Evolutionary conservation across 2,888 invertebrate genomes (phyloP).

Genomic region (Tachina fera): DNA sequence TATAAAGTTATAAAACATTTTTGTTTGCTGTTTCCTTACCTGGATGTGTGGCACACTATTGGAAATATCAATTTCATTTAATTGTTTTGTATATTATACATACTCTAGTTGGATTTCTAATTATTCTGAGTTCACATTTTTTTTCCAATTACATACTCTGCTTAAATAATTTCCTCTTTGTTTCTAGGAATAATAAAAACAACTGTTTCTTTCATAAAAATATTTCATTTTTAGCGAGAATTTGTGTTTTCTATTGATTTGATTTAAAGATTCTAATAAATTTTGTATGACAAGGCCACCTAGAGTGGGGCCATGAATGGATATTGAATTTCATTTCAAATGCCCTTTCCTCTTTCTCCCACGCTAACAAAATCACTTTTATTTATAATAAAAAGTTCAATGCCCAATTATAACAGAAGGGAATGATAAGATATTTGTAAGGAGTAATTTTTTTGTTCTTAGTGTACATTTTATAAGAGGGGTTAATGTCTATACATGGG

Average conservation of each 20-base stretch:
- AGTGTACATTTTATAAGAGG: too few relatives aligned
- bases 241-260: constrained; percentile 26
- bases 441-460: too few relatives aligned
- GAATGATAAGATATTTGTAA: too few relatives aligned
- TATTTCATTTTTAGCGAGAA: constrained; percentile 14
- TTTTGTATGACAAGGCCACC: constrained; percentile 65
- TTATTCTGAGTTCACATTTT: constrained; percentile 43
- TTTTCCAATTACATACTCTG: constrained; percentile 20
- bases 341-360: too few relatives aligned
- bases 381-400: too few relatives aligned
- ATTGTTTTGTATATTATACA: constrained; percentile 25
- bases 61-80: constrained; percentile 35
- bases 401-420: too few relatives aligned
- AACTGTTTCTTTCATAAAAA: constrained; percentile 32
- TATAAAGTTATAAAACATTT: too few relatives aligned
- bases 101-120: constrained; percentile 35
- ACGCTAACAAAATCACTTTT: too few relatives aligned
- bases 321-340: constrained; percentile 52
- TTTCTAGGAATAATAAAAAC: constrained; percentile 31
- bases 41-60: neutral
- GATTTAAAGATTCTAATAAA: constrained; percentile 23
- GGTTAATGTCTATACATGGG: too few relatives aligned
- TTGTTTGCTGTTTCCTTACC: neutral
- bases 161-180: constrained; percentile 19
- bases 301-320: constrained; percentile 50